Conservation (phyloP, 2,888 invertebrate species). For the Drosophila kanekoi region DNA sequence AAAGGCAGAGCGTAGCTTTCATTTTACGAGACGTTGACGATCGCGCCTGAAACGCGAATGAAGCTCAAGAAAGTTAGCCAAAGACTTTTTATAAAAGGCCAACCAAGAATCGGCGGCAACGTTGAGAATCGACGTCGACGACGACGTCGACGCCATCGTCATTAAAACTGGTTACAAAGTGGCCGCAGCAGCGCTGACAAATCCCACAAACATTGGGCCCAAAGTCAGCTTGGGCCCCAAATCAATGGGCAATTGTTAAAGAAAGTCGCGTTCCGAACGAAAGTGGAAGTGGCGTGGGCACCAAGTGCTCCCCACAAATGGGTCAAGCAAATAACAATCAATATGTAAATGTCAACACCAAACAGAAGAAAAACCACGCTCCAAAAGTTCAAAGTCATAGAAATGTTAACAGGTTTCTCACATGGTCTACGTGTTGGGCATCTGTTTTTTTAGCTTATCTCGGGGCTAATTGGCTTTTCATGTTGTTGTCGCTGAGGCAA, state of each 20-base stretch:
- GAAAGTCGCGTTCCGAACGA: constrained; percentile 68
- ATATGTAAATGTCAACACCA: constrained; percentile 64
- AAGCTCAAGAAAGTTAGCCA: constrained; percentile 78
- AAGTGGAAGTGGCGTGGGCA: constrained; percentile 78
- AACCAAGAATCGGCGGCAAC: constrained; percentile 54
- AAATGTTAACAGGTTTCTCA: constrained; percentile 72
- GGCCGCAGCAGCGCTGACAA: constrained; percentile 19
- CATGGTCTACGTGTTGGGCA: constrained; percentile 67
- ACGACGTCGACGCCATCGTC: constrained; percentile 27
- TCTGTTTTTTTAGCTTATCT: constrained; percentile 55
- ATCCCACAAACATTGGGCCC: constrained; percentile 19
- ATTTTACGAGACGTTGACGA: constrained; percentile 46
- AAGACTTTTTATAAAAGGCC: constrained; percentile 83
- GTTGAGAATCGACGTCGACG: constrained; percentile 19
- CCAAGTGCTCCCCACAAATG: constrained; percentile 49
- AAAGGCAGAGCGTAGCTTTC: constrained; percentile 56
- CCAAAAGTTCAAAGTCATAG: constrained; percentile 78
- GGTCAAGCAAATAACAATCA: constrained; percentile 73
- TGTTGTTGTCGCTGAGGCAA: constrained; percentile 44
- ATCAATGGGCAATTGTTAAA: constrained; percentile 49
- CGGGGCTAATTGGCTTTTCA: constrained; percentile 65
- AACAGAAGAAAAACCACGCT: constrained; percentile 31
- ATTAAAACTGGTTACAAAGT: constrained; percentile 63
- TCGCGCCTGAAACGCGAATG: constrained; percentile 80
- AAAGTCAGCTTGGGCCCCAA: constrained; percentile 17